phyloP scores from a whole-genome alignment of 2,888 invertebrate genomes.

The Agriopis aurantiaria region DNA sequence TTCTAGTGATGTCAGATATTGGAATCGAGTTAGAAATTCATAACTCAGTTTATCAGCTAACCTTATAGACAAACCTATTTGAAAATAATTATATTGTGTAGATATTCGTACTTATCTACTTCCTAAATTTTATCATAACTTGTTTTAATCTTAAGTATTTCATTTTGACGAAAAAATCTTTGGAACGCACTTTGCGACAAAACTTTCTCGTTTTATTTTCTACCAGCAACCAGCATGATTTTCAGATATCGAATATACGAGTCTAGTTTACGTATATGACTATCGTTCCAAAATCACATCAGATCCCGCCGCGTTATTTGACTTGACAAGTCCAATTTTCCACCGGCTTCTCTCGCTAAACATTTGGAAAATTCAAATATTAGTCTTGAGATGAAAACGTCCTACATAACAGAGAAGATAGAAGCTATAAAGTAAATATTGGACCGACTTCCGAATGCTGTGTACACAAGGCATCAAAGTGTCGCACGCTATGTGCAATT shows the following conservation, averaged over 20 bases:
- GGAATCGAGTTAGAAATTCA: no score
- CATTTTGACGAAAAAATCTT: not conserved
- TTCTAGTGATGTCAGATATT: no score
- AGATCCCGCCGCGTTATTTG: conserved; percentile 34
- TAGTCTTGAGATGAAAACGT: conserved; percentile 51
- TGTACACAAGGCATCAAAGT: conserved; percentile 41
- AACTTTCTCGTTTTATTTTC: not conserved
- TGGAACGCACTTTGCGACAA: not conserved
- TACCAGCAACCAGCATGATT: not conserved
- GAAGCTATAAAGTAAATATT: conserved; percentile 42
- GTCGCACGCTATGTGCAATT: conserved; percentile 36
- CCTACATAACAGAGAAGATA: conserved; percentile 43
- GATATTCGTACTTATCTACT: no score
- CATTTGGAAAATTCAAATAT: conserved; percentile 58
- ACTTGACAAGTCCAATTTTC: conserved; percentile 44
- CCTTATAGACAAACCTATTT: no score
- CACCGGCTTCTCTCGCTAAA: conserved; percentile 47
- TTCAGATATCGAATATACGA: conserved; percentile 6
- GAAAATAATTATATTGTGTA: no score
- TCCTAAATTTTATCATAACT: no score
- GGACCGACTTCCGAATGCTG: conserved; percentile 46
- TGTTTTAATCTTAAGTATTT: not conserved
- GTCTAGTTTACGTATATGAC: not conserved
- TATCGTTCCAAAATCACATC: conserved; percentile 32
- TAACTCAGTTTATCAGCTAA: no score